Evolutionary conservation across 2,797 vertebrate species (phyloP).

Genomic region (Chelon labrosus): DNA sequence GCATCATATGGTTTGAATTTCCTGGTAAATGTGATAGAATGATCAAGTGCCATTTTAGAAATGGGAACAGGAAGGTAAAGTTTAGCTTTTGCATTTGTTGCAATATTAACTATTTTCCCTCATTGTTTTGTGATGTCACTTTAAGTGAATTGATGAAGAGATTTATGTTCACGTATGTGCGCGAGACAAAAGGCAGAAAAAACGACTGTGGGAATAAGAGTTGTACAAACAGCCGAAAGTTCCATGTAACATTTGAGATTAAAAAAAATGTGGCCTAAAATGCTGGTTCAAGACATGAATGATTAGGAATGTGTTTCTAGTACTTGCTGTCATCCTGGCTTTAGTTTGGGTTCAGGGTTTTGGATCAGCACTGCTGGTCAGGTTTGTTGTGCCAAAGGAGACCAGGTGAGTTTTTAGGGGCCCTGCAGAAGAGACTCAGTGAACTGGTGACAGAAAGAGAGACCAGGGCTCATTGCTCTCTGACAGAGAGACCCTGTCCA

Average conservation of each 20-base stretch:
- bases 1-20: conserved; percentile 77
- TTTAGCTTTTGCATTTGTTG: conserved; percentile 19
- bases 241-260: conserved; percentile 1
- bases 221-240: conserved; percentile 18
- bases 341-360: conserved; percentile 21
- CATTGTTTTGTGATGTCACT: neutral
- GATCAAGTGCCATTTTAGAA: conserved; percentile 56
- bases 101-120: conserved; percentile 3
- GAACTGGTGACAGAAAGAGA: conserved; percentile 70
- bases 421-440: conserved; percentile 42
- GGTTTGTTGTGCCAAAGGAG: conserved; percentile 77
- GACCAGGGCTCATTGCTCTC: conserved; percentile 68
- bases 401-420: conserved; percentile 73
- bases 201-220: neutral
- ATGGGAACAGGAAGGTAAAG: conserved; percentile 52
- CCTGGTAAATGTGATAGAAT: conserved; percentile 65
- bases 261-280: conserved; percentile 14
- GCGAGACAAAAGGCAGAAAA: conserved; percentile 3
- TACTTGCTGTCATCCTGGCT: conserved; percentile 14
- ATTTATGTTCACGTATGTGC: neutral
- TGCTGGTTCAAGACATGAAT: conserved; percentile 9
- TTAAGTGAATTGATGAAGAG: conserved; percentile 3
- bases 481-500: conserved; percentile 85
- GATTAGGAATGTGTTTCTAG: neutral
- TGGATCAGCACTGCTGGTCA: conserved; percentile 29